A percentile compares a stretch with the other conserved stretches of the same genome.
Conservation (phyloP, 1,140 invertebrate genomes). For the Tetraneura akinire region DNA sequence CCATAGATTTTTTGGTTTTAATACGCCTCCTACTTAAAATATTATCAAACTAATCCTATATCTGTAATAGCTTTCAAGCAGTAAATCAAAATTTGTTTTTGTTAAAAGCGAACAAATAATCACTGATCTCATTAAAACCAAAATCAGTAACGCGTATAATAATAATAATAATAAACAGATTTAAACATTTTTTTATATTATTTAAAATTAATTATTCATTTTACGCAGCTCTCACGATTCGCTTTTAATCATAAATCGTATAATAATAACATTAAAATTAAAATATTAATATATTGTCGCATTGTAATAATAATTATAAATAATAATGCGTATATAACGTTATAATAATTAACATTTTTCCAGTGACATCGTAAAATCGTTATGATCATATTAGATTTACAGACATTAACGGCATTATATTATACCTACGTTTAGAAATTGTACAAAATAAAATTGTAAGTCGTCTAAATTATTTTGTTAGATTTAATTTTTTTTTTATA, state of each 20-base stretch:
- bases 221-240: background rate
- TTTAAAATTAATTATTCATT: background rate
- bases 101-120: slow-evolving; percentile 10
- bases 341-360: slow-evolving; percentile 15
- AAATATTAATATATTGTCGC: too few species aligned
- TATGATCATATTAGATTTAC: background rate
- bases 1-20: background rate
- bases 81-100: slow-evolving; percentile 23
- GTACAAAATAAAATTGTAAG: slow-evolving; percentile 46
- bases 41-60: background rate
- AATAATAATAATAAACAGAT: too few species aligned
- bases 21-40: background rate
- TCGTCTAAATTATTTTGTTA: slow-evolving; percentile 48
- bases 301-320: too few species aligned
- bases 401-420: slow-evolving; percentile 34
- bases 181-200: background rate
- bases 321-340: background rate
- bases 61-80: slow-evolving; percentile 2
- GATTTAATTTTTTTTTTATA: slow-evolving; percentile 50
- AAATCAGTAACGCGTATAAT: background rate
- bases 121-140: slow-evolving; percentile 27
- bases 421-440: slow-evolving; percentile 40
- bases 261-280: too few species aligned
- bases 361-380: too few species aligned
- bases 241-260: slow-evolving; percentile 18